A percentile compares a stretch with the other conserved stretches of the same genome.
Evolutionary conservation across 2,888 invertebrate genomes (phyloP).

Genomic region (Scaptomyza cyrtandrae): DNA sequence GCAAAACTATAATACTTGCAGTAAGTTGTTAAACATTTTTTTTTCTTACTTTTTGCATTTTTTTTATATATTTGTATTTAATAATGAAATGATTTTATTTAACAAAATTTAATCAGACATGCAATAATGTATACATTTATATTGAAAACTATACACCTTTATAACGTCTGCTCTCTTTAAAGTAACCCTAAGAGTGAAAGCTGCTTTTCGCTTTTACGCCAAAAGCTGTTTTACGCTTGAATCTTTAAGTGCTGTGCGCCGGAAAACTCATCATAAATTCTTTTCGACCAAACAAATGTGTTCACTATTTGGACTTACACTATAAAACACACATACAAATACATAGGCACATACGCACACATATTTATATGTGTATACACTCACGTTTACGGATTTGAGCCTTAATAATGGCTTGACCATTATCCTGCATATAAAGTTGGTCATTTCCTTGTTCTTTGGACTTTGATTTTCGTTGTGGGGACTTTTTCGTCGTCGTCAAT

Average conservation of each 20-base stretch:
- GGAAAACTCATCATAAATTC: constrained; percentile 33
- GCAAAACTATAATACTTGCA: background rate
- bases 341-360: constrained; percentile 13
- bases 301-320: constrained; percentile 28
- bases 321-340: background rate
- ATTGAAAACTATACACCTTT: no score
- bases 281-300: constrained; percentile 19
- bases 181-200: no score
- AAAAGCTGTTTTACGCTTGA: constrained; percentile 16
- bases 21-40: no score
- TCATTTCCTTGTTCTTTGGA: constrained; percentile 62
- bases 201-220: background rate
- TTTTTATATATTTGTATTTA: background rate
- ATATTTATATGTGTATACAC: background rate
- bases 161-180: no score
- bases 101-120: no score
- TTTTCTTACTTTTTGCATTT: no score
- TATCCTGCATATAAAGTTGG: constrained; percentile 78
- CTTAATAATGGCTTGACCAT: constrained; percentile 72
- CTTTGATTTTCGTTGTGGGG: constrained; percentile 42
- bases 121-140: no score
- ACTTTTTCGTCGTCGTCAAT: constrained; percentile 21
- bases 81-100: no score
- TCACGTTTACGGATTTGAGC: constrained; percentile 32
- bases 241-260: constrained; percentile 15